phyloP scores from a whole-genome alignment of 2,113 vertebrate genomes.

The Otolemur garnettii region DNA sequence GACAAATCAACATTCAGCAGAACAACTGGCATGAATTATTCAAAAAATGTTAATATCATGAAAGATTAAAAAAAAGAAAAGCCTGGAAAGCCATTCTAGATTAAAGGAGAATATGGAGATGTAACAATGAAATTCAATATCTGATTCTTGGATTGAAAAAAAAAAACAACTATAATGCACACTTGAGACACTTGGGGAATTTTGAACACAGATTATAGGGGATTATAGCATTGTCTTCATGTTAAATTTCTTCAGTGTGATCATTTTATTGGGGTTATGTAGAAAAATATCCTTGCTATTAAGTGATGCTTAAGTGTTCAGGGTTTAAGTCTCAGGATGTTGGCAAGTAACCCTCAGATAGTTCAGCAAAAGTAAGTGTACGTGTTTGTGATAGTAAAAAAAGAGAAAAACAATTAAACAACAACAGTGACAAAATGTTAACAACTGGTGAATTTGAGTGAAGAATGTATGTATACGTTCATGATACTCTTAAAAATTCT shows the following conservation, averaged over 20 bases:
- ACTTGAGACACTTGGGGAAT: neutral
- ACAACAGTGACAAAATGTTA: neutral
- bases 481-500: neutral
- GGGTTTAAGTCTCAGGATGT: neutral
- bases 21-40: neutral
- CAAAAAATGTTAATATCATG: neutral
- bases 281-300: neutral
- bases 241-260: neutral
- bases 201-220: neutral
- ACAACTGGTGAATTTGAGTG: neutral
- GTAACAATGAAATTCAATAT: neutral
- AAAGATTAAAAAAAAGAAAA: constrained; percentile 22
- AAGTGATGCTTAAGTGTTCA: neutral
- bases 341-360: constrained; percentile 3
- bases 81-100: neutral
- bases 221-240: neutral
- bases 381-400: neutral
- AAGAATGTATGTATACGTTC: neutral
- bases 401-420: constrained; percentile 44
- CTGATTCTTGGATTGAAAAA: neutral
- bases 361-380: neutral
- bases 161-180: neutral
- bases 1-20: neutral
- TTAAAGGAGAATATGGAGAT: constrained; percentile 7
- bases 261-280: neutral